Base-by-base conservation (phyloP, 2,888 invertebrate species). In the Philereme transversata region DNA sequence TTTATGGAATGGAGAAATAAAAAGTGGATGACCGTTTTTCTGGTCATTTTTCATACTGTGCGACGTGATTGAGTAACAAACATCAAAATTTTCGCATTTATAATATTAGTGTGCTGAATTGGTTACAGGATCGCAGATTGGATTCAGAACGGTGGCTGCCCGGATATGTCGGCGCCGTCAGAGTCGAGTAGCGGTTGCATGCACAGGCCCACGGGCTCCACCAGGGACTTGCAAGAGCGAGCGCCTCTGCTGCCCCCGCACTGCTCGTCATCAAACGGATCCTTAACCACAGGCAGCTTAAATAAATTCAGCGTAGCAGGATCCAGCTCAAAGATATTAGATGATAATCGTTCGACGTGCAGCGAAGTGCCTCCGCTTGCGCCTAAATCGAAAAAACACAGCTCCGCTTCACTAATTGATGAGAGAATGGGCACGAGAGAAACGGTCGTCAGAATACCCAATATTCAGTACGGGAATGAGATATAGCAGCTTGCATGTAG, bases 261-360 rank as follows among this genome's bases (percentile, higher is more conserved):
- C 64, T 89, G 88, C 65, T 90, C 90, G 2, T 86, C 92, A 0
- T 92, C 93, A 10, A 92, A 88, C 62, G 91, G 92, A 34, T 92
- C 92, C 1, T 75, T 92, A 0, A 81, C 90, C 8, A 87, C 88
- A 0, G 85, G 88, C 40, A 92, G 92, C 70, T 75, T 92, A 4
- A 88, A 87, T 59, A 90, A 90, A 62, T 86, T 90, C 67, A 87
- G 82, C 44, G 74, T 81, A 3, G 87, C 86, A 0, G 81, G 89
- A 7, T 86, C 88, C 4, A 85, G 82, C 64, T 84, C 86, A 0
- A 85, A 82, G 66, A 77, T 82, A 11, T 67, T 77, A 0, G 91
- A 91, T 45, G 91, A 91, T 60, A 85, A 80, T 57, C 84, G 90
- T 62, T 87, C 91, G 34, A 86, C 87, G 0, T 87, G 91, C 72